Percentiles rank a stretch among this genome's conserved stretches.
Evolutionary conservation across 2,113 vertebrate species (phyloP).

Genomic region (Globicephala melas): DNA sequence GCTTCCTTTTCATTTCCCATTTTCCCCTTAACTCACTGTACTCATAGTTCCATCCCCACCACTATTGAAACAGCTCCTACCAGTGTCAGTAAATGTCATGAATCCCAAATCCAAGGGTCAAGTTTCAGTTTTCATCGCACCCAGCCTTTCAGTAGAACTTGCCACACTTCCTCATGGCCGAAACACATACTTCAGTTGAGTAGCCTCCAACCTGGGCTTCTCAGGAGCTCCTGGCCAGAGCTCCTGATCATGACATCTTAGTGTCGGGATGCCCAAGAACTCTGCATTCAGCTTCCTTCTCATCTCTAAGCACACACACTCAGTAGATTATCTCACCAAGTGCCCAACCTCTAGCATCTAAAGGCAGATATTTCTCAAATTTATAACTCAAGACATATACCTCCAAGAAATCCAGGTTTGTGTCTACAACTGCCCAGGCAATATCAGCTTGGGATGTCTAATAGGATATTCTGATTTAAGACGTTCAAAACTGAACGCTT

Average conservation of each 20-base stretch:
- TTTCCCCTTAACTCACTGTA: not conserved
- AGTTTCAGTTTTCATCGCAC: not conserved
- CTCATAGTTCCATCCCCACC: not conserved
- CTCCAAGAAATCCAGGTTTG: not conserved
- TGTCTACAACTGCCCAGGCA: not conserved
- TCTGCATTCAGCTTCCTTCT: not conserved
- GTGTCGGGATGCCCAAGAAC: too few relatives aligned
- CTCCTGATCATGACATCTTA: not conserved
- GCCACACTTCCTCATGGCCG: not conserved
- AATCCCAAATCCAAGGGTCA: not conserved
- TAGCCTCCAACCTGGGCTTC: not conserved
- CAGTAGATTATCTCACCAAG: not conserved
- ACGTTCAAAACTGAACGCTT: not conserved
- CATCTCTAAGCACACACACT: not conserved
- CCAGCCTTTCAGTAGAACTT: not conserved
- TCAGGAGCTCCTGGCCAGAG: not conserved
- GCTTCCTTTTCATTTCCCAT: not conserved
- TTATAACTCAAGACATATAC: not conserved
- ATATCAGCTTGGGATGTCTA: not conserved
- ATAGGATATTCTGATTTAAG: not conserved
- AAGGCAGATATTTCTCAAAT: not conserved
- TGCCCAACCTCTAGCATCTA: not conserved
- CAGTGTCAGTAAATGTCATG: not conserved
- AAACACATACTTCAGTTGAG: not conserved
- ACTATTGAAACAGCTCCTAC: not conserved